These are phyloP conservation scores for Drosophila differens DNA, from an alignment of 2,888 invertebrate species.

Conservation along the genomic window DNA sequence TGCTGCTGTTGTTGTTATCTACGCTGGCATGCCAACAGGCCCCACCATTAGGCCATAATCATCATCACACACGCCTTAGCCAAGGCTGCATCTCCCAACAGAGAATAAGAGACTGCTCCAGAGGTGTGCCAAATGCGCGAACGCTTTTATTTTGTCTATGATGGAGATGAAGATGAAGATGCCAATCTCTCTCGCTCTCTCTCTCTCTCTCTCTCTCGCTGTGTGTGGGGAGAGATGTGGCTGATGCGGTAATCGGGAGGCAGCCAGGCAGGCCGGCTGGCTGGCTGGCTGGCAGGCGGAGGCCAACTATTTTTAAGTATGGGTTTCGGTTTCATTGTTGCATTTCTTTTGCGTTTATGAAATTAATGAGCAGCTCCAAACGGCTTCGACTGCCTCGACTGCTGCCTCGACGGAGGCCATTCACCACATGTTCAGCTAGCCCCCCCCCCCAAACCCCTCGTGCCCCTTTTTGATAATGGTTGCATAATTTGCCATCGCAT, in stretches of 20 bases:
- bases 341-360: slow-evolving; percentile 80
- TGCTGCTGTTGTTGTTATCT: slow-evolving; percentile 51
- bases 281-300: slow-evolving; percentile 10
- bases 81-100: slow-evolving; percentile 55
- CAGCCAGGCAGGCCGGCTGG: slow-evolving; percentile 18
- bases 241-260: slow-evolving; percentile 22
- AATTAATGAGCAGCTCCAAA: slow-evolving; percentile 74
- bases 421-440: slow-evolving; percentile 9
- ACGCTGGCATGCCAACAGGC: slow-evolving; percentile 76
- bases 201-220: not conserved
- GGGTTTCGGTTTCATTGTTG: slow-evolving; percentile 81
- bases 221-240: slow-evolving; percentile 8
- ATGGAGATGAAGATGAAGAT: slow-evolving; percentile 24
- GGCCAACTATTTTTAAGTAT: slow-evolving; percentile 78
- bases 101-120: slow-evolving; percentile 22
- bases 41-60: slow-evolving; percentile 80
- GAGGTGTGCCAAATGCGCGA: slow-evolving; percentile 66
- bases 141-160: slow-evolving; percentile 60
- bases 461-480: slow-evolving; percentile 34
- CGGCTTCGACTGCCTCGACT: slow-evolving; percentile 19
- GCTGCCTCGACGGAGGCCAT: slow-evolving; percentile 25
- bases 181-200: slow-evolving; percentile 8
- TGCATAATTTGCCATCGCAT: slow-evolving; percentile 66
- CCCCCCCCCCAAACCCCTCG: not conserved
- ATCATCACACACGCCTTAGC: slow-evolving; percentile 78